Conservation (phyloP, 2,888 invertebrate genomes). For the Hemistola chrysoprasaria region DNA sequence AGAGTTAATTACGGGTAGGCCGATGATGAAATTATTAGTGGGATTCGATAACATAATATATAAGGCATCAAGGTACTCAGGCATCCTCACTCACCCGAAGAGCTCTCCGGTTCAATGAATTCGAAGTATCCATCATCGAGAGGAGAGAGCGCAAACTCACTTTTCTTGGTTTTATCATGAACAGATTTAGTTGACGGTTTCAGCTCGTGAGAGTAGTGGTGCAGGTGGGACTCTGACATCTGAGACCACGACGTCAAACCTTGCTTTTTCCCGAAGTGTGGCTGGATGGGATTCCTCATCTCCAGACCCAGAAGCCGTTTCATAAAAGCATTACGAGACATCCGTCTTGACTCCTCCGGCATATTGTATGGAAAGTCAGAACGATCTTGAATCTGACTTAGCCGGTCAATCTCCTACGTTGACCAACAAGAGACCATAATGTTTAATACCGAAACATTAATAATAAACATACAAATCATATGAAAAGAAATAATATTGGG, state of each 20-base stretch:
- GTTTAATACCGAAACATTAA: too few relatives aligned
- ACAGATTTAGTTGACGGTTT: background rate
- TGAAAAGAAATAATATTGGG: too few relatives aligned
- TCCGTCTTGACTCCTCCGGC: constrained; percentile 35
- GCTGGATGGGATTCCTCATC: background rate
- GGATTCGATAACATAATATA: too few relatives aligned
- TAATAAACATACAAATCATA: too few relatives aligned
- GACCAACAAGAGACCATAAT: too few relatives aligned
- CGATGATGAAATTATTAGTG: too few relatives aligned
- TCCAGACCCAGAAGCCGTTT: constrained; percentile 23
- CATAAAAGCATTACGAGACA: constrained; percentile 31
- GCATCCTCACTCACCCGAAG: constrained; percentile 44
- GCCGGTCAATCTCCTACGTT: constrained; percentile 54
- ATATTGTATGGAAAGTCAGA: constrained; percentile 25
- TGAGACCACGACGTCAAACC: constrained; percentile 2
- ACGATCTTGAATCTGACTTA: constrained; percentile 44
- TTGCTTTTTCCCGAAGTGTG: constrained; percentile 4
- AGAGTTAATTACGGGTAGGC: too few relatives aligned
- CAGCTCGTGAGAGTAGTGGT: background rate
- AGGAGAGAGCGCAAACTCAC: constrained; percentile 52
- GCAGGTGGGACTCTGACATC: background rate
- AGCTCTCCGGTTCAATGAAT: constrained; percentile 18
- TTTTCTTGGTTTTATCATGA: constrained; percentile 23
- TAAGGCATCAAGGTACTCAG: too few relatives aligned
- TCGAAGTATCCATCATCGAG: constrained; percentile 50